A percentile compares a stretch with the other conserved stretches of the same genome.
These are phyloP conservation scores for Leptinotarsa peninsularis DNA, from an alignment of 2,888 invertebrate species.

Conservation along the genomic window DNA sequence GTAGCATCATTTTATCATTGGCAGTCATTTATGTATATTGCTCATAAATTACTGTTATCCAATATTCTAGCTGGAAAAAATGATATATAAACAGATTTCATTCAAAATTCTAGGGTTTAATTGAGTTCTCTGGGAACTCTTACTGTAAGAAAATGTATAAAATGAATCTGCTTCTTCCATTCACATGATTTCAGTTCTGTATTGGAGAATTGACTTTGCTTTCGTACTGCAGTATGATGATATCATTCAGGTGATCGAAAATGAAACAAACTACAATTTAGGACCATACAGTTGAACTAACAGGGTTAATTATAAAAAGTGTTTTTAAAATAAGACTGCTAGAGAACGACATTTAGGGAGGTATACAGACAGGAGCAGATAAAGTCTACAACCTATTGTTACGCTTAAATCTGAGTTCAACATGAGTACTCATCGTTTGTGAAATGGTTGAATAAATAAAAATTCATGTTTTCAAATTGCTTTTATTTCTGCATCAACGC, in stretches of 20 bases:
- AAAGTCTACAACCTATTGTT: conserved; percentile 57
- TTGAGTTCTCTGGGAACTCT: not conserved
- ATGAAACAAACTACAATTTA: conserved; percentile 45
- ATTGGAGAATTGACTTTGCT: conserved; percentile 1
- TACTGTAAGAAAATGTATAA: not conserved
- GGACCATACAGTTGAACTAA: conserved; percentile 63
- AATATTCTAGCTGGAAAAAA: too few species aligned
- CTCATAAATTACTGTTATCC: too few species aligned
- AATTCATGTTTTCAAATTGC: conserved; percentile 62
- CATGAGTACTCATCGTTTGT: conserved; percentile 65
- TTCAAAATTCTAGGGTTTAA: not conserved
- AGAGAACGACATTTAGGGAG: conserved; percentile 63
- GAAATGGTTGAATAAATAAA: conserved; percentile 63
- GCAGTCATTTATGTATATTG: too few species aligned
- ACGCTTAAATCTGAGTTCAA: conserved; percentile 65
- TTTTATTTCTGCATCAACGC: too few species aligned
- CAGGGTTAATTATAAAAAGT: conserved; percentile 63
- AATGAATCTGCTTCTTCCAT: not conserved
- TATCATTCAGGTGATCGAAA: conserved; percentile 6
- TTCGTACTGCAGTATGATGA: conserved; percentile 34
- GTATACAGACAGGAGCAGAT: conserved; percentile 59
- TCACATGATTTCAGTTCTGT: not conserved
- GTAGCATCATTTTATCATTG: too few species aligned
- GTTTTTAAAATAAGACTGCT: conserved; percentile 63
- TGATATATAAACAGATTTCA: not conserved